Evolutionary conservation across 2,113 vertebrate genomes (phyloP).

Genomic region (Galemys pyrenaicus): DNA sequence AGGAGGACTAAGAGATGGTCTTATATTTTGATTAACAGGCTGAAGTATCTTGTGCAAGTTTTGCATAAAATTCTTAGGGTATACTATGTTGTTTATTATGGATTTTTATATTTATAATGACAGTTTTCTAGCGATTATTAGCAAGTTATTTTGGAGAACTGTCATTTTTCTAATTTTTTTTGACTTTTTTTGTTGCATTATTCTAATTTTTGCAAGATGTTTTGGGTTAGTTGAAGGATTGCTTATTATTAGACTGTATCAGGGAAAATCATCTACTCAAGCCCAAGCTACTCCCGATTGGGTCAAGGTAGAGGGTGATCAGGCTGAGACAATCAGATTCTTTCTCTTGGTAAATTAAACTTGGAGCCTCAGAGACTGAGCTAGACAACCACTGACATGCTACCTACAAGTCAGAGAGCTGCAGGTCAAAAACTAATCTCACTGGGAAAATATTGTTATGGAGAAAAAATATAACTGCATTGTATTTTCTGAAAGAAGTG

Average conservation of each 20-base stretch:
- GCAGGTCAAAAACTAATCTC: neutral
- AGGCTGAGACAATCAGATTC: neutral
- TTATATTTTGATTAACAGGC: neutral
- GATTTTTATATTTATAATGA: neutral
- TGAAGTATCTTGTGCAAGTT: neutral
- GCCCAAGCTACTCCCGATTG: neutral
- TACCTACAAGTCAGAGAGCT: neutral
- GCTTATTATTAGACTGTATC: neutral
- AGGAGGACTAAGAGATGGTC: neutral
- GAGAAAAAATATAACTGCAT: neutral
- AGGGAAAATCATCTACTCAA: neutral
- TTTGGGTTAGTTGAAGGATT: constrained; percentile 21
- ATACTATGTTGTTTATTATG: neutral
- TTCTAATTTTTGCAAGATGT: constrained; percentile 9
- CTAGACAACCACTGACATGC: neutral
- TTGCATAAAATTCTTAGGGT: neutral
- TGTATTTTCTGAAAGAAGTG: neutral
- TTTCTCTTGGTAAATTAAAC: neutral
- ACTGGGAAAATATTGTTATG: neutral
- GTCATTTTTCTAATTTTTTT: neutral
- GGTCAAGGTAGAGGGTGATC: neutral
- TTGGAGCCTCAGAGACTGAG: neutral
- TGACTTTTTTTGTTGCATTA: neutral
- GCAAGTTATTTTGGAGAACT: constrained; percentile 23
- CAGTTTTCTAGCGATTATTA: constrained; percentile 48